These are phyloP conservation scores for Pardosa pseudoannulata DNA, from an alignment of 2,888 invertebrate species.

Conservation along the genomic window DNA sequence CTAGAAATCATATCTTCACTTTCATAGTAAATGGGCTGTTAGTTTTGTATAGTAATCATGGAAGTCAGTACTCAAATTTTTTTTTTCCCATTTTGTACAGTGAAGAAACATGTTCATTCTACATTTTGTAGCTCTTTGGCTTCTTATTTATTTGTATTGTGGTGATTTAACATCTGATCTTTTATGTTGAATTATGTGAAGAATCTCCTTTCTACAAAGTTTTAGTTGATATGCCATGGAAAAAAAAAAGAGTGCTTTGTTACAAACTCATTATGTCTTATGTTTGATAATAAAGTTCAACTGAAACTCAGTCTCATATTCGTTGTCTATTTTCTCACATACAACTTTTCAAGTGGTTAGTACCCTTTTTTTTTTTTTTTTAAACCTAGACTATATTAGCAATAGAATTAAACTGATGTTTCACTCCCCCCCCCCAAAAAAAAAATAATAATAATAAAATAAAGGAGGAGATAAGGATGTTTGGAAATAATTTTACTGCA, in stretches of 20 bases:
- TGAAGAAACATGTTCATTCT: not conserved
- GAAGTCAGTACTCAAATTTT: not conserved
- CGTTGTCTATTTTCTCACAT: no score
- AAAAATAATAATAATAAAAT: no score
- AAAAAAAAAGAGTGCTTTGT: not conserved
- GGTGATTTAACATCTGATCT: not conserved
- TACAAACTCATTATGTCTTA: not conserved
- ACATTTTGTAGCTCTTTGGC: not conserved
- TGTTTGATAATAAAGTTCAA: slow-evolving; percentile 13
- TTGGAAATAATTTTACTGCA: no score
- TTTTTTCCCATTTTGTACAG: slow-evolving; percentile 6
- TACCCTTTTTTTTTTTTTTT: no score
- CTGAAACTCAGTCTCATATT: not conserved
- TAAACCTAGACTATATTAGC: no score
- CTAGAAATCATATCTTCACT: not conserved
- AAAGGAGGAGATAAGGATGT: no score
- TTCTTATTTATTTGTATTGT: slow-evolving; percentile 9
- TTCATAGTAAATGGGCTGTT: slow-evolving; percentile 8
- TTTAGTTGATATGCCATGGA: not conserved
- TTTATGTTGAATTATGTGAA: not conserved
- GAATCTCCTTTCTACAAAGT: slow-evolving; percentile 1
- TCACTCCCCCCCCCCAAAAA: no score
- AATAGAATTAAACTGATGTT: no score
- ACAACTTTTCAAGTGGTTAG: no score
- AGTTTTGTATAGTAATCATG: slow-evolving; percentile 9